A percentile compares a stretch with the other conserved stretches of the same genome.
Conservation (phyloP, 2,888 invertebrate genomes). For the Matsumyia berberina region DNA sequence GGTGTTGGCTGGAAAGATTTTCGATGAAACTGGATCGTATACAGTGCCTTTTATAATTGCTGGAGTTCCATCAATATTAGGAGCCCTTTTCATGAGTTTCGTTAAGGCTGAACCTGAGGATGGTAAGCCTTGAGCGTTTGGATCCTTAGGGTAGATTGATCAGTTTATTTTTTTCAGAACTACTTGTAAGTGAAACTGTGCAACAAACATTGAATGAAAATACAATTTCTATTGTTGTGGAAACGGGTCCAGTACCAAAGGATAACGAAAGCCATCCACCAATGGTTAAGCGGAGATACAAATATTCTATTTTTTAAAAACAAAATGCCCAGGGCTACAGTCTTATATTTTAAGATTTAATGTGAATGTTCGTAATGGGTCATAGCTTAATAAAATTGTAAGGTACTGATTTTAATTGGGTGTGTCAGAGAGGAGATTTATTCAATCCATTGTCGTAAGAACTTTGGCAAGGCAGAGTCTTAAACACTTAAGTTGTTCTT, state of each 20-base stretch:
- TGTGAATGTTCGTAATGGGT: too few relatives aligned
- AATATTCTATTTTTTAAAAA: slow-evolving; percentile 56
- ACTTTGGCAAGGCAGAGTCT: too few relatives aligned
- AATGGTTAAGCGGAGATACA: slow-evolving; percentile 38
- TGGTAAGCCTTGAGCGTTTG: slow-evolving; percentile 12
- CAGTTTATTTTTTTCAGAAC: slow-evolving; percentile 22
- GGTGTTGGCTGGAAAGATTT: slow-evolving; percentile 67
- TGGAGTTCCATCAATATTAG: slow-evolving; percentile 67
- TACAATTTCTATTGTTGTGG: slow-evolving; percentile 49
- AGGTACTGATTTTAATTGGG: too few relatives aligned
- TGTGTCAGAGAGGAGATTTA: too few relatives aligned
- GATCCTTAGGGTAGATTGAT: neutral
- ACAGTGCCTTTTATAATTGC: slow-evolving; percentile 66
- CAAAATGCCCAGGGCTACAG: neutral
- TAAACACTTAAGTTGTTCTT: too few relatives aligned
- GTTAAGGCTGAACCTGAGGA: slow-evolving; percentile 37
- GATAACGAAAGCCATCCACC: slow-evolving; percentile 3
- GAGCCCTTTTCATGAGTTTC: slow-evolving; percentile 59
- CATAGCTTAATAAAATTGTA: too few relatives aligned
- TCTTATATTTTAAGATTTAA: neutral
- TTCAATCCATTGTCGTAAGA: too few relatives aligned
- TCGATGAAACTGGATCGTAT: slow-evolving; percentile 65
- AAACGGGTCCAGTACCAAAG: slow-evolving; percentile 25
- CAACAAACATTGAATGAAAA: slow-evolving; percentile 48
- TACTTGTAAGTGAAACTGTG: slow-evolving; percentile 1